Evolutionary conservation across 2,797 vertebrate species (phyloP).

Genomic region (Crocodylus rhombifer): DNA sequence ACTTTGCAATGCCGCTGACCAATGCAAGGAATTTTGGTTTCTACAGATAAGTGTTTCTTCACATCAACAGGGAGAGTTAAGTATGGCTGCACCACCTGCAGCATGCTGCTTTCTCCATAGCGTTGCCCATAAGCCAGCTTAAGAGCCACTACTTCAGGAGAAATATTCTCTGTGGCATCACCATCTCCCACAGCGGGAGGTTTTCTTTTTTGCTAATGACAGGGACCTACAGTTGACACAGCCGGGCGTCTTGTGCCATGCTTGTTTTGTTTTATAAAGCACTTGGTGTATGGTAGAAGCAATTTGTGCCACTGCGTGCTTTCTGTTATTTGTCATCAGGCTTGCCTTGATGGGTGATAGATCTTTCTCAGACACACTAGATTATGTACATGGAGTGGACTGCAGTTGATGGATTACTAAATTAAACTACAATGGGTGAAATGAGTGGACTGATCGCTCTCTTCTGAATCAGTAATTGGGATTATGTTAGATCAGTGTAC

Average conservation of each 20-base stretch:
- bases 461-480: constrained; percentile 56
- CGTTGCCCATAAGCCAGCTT: no score
- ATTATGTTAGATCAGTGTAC: constrained; percentile 58
- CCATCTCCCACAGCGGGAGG: not conserved
- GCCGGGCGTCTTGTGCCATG: not conserved
- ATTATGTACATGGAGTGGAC: not conserved
- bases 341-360: constrained; percentile 19
- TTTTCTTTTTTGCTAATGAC: not conserved
- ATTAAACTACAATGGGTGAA: constrained; percentile 60
- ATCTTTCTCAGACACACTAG: constrained; percentile 45
- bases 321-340: constrained; percentile 47
- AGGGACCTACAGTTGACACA: not conserved
- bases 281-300: not conserved
- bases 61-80: no score
- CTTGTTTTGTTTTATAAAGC: constrained; percentile 22
- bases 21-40: no score
- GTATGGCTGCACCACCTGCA: no score
- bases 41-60: no score
- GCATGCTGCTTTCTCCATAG: no score
- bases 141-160: not conserved
- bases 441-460: constrained; percentile 60
- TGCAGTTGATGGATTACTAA: constrained; percentile 62
- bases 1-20: no score
- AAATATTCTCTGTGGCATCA: not conserved
- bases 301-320: constrained; percentile 41